Percentiles rank a stretch among this genome's conserved stretches.
These are phyloP conservation scores for Cariama cristata DNA, from an alignment of 2,113 vertebrate genomes.

Conservation along the genomic window DNA sequence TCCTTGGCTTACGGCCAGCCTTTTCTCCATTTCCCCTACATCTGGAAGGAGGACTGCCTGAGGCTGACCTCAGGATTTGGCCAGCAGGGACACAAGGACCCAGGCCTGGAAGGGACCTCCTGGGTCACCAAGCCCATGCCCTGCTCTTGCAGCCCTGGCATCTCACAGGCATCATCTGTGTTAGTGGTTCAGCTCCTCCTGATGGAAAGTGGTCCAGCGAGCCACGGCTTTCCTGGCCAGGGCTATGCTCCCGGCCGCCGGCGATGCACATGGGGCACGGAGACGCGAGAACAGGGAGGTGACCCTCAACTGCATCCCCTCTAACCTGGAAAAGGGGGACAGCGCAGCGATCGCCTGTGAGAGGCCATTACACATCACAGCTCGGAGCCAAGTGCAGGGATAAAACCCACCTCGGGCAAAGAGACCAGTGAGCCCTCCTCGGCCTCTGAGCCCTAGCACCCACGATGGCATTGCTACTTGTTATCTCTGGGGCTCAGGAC, in stretches of 20 bases:
- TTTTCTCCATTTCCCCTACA: background rate
- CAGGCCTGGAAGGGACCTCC: background rate
- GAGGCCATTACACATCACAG: rapidly evolving
- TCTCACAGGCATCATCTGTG: background rate
- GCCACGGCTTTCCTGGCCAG: background rate
- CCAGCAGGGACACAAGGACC: background rate
- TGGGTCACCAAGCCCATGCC: background rate
- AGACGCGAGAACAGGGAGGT: rapidly evolving
- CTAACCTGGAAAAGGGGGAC: background rate
- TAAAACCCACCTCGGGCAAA: background rate
- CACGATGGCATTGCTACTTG: rapidly evolving
- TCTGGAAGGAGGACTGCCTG: background rate
- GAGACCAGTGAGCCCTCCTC: background rate
- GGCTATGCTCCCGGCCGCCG: rapidly evolving
- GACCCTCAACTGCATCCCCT: background rate
- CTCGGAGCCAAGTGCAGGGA: background rate
- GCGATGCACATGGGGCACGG: rapidly evolving
- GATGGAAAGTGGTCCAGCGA: rapidly evolving
- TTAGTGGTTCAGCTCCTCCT: background rate
- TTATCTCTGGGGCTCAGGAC: background rate
- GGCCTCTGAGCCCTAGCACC: background rate
- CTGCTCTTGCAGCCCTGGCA: background rate
- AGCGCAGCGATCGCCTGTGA: rapidly evolving
- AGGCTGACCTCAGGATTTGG: background rate
- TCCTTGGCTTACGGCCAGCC: background rate